These are phyloP conservation scores for Acleris holmiana DNA, from an alignment of 2,888 invertebrate genomes.

Conservation along the genomic window DNA sequence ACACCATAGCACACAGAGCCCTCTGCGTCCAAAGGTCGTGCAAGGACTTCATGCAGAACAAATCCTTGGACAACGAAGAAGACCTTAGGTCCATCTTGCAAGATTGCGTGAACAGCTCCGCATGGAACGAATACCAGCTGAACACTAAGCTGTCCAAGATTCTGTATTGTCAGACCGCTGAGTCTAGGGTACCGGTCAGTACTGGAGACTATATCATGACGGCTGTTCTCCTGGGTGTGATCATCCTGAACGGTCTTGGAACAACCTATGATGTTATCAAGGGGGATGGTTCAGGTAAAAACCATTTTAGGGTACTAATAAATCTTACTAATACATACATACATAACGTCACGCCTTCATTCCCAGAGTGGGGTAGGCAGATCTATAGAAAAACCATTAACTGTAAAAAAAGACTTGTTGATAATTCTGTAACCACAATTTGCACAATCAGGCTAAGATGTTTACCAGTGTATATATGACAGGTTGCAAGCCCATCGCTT, in stretches of 20 bases:
- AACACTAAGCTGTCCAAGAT: conserved; percentile 20
- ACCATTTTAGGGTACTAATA: not conserved
- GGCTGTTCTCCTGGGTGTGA: conserved; percentile 2
- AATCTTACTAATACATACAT: too few relatives aligned
- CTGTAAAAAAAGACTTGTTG: too few relatives aligned
- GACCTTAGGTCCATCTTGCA: conserved; percentile 25
- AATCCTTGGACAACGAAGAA: conserved; percentile 4
- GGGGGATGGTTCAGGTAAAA: conserved; percentile 12
- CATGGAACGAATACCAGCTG: conserved; percentile 34
- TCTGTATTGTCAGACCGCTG: conserved; percentile 24
- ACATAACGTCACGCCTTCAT: too few relatives aligned
- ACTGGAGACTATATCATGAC: conserved; percentile 24
- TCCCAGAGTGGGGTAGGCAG: too few relatives aligned
- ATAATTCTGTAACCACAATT: too few relatives aligned
- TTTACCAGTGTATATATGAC: too few relatives aligned
- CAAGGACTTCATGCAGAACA: conserved; percentile 19
- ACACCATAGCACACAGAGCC: conserved; percentile 22
- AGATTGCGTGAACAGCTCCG: conserved; percentile 32
- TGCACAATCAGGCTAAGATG: too few relatives aligned
- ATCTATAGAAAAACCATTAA: too few relatives aligned
- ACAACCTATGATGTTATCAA: conserved; percentile 13
- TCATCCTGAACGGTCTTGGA: conserved; percentile 19
- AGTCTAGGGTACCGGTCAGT: not conserved
- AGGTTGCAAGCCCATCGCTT: too few relatives aligned
- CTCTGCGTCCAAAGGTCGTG: conserved; percentile 25